phyloP scores from a whole-genome alignment of 92 coral and sea anemone species.

The Desmophyllum pertusum region DNA sequence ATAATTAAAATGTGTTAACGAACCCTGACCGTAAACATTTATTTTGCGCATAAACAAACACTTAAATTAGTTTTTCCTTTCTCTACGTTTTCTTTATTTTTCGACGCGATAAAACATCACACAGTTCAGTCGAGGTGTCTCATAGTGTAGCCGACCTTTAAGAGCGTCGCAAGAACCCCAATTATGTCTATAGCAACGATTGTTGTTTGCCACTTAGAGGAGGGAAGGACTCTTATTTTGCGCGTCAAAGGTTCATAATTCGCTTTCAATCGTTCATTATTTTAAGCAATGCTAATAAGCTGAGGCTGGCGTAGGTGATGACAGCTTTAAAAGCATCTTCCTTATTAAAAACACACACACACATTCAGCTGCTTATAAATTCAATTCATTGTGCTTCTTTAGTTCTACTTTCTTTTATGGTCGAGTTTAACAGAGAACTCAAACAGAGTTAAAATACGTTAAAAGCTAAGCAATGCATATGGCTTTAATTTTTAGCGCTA shows the following conservation, averaged over 20 bases:
- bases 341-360: slow-evolving; percentile 13
- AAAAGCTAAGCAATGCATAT: background rate
- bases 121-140: background rate
- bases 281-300: slow-evolving; percentile 9
- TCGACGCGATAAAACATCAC: background rate
- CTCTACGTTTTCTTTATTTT: background rate
- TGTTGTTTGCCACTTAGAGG: background rate
- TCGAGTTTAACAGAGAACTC: background rate
- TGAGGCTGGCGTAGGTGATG: background rate
- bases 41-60: slow-evolving; percentile 8
- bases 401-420: background rate
- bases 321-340: slow-evolving; percentile 1
- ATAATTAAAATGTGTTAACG: slow-evolving; percentile 27
- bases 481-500: background rate
- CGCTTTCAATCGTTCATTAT: slow-evolving; percentile 4
- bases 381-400: background rate
- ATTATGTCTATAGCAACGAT: background rate
- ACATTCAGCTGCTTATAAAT: background rate
- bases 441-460: background rate
- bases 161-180: background rate
- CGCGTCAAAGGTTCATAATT: background rate
- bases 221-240: background rate
- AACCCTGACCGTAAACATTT: slow-evolving; percentile 14
- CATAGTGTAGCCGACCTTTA: background rate
- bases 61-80: background rate